Percentiles rank a stretch among this genome's conserved stretches.
Conservation (phyloP, 2,797 vertebrate species). For the Crypturellus tataupa region DNA sequence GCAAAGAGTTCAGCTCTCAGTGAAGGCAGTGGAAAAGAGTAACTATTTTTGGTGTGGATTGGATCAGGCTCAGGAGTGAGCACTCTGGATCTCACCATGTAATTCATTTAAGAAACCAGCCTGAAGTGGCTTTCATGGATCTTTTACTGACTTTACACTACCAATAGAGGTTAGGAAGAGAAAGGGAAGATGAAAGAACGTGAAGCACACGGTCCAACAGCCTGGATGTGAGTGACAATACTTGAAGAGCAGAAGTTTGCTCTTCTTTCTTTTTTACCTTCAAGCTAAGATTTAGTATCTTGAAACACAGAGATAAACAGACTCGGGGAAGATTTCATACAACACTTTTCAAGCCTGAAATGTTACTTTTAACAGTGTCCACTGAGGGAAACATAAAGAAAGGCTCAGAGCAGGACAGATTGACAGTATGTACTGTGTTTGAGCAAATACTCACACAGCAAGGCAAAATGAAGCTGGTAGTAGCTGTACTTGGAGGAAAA, state of each 20-base stretch:
- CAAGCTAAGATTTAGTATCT: not conserved
- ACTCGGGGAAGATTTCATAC: not conserved
- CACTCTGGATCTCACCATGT: not conserved
- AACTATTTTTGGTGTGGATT: not conserved
- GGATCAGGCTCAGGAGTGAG: not conserved
- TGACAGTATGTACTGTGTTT: not conserved
- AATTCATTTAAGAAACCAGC: slow-evolving; percentile 20
- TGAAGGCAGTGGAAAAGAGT: slow-evolving; percentile 17
- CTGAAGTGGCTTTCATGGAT: slow-evolving; percentile 5
- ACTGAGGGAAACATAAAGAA: not conserved
- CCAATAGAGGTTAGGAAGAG: not conserved
- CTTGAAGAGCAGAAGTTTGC: not conserved
- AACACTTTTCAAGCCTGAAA: not conserved
- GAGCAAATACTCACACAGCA: not conserved
- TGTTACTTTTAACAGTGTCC: not conserved
- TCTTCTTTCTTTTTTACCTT: not conserved
- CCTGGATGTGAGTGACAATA: not conserved
- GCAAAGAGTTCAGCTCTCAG: slow-evolving; percentile 2
- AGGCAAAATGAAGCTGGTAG: not conserved
- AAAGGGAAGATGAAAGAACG: not conserved
- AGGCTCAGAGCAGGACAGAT: not conserved
- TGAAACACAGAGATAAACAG: not conserved
- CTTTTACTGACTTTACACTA: slow-evolving; percentile 31
- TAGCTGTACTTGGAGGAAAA: not conserved
- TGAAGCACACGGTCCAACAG: not conserved